Base-by-base conservation (phyloP, 1,140 invertebrate genomes). In the Rhopalosiphum padi region DNA sequence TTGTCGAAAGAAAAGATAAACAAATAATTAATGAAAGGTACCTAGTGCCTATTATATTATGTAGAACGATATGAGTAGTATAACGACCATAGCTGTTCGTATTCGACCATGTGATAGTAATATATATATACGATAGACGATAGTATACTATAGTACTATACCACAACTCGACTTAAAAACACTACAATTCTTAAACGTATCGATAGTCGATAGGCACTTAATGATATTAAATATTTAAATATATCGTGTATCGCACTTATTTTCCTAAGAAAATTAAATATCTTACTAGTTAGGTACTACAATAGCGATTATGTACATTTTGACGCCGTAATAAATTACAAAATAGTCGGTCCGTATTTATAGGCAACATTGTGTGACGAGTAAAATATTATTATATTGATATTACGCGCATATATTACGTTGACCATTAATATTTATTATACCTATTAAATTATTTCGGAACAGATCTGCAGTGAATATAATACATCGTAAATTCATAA, bases 381-480 rank as follows among this genome's bases (percentile, higher is more conserved):
- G 9, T 43, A 30, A 25, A 86, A 86, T 83, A 83, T 41, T 86
- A 86, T 86, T 86, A 25, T 25, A 86, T 86, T 86, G 9, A 41
- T 43, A 86, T 86, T 41, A 25, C 9, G 37, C 60, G 60, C 60
- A 86, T 43, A 41, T 86, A 30, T 41, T 86, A 86, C 23, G 37
- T 43, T 86, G 83, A 86, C 83, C 43, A 86, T 86, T 41, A 43
- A 43, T 86, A 86, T 86, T 86, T 86, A 86, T 87, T 48, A 87
- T n/a, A 87, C 85, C 85, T 87, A 87, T 87, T 87, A 46, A 87
- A 87, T 87, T 87, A 87, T 87, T 87, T 46, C 85, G 41, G 83
- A 87, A 87, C 85, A n/a, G 11, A 87, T 87, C 43, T 48, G 0
- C 86, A 35, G 25, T 86, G 85, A 48, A 51, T n/a, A 87, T 35